Percentiles rank a stretch among this genome's conserved stretches.
Conservation (phyloP, 1,140 invertebrate species). For the Zaprionus kolodkinae region DNA sequence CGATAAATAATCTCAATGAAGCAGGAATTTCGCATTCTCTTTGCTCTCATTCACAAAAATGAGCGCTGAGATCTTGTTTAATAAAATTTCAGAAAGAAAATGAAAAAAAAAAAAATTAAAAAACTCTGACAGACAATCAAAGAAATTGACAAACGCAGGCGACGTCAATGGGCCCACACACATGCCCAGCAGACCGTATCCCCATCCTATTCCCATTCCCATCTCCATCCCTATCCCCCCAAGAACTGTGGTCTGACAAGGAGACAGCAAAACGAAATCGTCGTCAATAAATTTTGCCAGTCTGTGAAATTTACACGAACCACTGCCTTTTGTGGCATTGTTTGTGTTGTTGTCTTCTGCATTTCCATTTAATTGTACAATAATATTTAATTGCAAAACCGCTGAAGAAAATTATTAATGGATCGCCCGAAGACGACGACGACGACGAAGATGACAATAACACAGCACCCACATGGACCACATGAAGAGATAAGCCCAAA, state of each 20-base stretch:
- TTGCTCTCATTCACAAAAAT: slow-evolving; percentile 36
- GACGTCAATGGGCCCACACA: slow-evolving; percentile 45
- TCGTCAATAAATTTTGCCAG: slow-evolving; percentile 63
- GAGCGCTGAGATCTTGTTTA: slow-evolving; percentile 54
- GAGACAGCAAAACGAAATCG: slow-evolving; percentile 53
- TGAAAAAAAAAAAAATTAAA: too few species aligned
- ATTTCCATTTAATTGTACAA: slow-evolving; percentile 75
- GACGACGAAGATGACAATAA: not conserved
- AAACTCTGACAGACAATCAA: slow-evolving; percentile 58
- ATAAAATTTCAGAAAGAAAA: slow-evolving; percentile 49
- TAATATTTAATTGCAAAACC: slow-evolving; percentile 78
- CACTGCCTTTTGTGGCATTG: slow-evolving; percentile 61
- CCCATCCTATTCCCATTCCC: not conserved
- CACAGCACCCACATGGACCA: slow-evolving; percentile 38
- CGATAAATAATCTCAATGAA: slow-evolving; percentile 19
- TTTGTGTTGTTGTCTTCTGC: too few species aligned
- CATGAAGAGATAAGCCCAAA: slow-evolving; percentile 58
- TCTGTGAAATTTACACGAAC: slow-evolving; percentile 56
- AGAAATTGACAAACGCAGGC: slow-evolving; percentile 59
- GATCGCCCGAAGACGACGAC: slow-evolving; percentile 5
- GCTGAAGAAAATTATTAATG: slow-evolving; percentile 65
- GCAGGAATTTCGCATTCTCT: slow-evolving; percentile 30
- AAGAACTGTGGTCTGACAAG: slow-evolving; percentile 7
- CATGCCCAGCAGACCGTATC: slow-evolving; percentile 13
- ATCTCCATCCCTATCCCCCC: not conserved